Evolutionary conservation across 2,113 vertebrate genomes (phyloP).

Genomic region (Lutjanus erythropterus): DNA sequence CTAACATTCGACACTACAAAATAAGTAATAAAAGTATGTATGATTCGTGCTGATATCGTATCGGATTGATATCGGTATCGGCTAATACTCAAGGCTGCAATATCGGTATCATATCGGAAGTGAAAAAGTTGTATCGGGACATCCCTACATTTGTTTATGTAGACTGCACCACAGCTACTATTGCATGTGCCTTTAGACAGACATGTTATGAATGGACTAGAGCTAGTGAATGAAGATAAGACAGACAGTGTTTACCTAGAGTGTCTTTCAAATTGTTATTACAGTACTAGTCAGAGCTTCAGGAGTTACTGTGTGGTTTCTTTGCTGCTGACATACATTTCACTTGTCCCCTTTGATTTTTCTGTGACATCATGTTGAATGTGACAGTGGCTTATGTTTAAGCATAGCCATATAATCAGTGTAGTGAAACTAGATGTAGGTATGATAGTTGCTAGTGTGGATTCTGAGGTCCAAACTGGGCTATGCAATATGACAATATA

Average conservation of each 20-base stretch:
- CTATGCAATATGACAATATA: no score
- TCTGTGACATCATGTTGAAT: background rate
- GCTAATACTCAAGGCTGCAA: no score
- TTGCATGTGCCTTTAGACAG: background rate
- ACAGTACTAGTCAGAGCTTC: background rate
- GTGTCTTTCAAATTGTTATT: background rate
- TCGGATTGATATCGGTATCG: no score
- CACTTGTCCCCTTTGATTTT: background rate
- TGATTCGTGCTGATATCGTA: no score
- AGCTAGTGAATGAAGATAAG: background rate
- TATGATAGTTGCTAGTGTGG: background rate
- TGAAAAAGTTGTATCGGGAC: no score
- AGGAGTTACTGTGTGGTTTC: background rate
- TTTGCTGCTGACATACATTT: background rate
- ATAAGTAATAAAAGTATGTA: no score
- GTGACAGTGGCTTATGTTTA: background rate
- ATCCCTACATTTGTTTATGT: background rate
- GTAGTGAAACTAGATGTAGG: slow-evolving; percentile 1
- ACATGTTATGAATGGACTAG: background rate
- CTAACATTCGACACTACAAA: no score
- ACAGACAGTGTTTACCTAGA: background rate
- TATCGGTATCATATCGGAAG: no score
- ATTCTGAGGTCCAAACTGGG: slow-evolving; percentile 7
- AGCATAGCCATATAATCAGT: background rate
- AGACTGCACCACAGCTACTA: background rate